Conservation (phyloP, 2,797 vertebrate species). For the Chrosomus eos region DNA sequence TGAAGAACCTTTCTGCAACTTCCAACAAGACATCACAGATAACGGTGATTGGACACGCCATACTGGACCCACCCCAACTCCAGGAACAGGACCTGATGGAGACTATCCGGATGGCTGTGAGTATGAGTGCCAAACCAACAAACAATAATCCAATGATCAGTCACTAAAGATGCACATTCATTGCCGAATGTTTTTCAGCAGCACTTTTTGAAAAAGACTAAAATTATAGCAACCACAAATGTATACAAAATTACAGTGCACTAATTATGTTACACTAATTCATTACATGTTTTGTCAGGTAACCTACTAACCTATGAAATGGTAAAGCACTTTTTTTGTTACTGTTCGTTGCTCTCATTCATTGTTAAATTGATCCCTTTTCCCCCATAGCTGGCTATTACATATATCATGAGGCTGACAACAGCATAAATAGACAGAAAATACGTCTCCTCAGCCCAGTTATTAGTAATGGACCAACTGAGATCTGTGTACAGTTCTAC, state of each 20-base stretch:
- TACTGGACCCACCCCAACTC: conserved; percentile 65
- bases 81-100: conserved; percentile 71
- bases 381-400: conserved; percentile 74
- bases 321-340: not conserved
- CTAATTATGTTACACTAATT: not conserved
- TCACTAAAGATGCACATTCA: not conserved
- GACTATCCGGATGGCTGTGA: conserved; percentile 83
- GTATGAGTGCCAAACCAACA: conserved; percentile 34
- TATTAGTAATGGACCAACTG: conserved; percentile 62
- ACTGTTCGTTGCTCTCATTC: not conserved
- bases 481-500: conserved; percentile 79
- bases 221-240: not conserved
- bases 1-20: conserved; percentile 75
- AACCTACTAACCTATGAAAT: not conserved
- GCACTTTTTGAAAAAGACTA: not conserved
- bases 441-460: conserved; percentile 74
- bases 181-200: not conserved
- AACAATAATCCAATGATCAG: not conserved
- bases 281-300: not conserved
- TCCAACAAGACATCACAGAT: conserved; percentile 71
- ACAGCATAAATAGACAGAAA: conserved; percentile 65
- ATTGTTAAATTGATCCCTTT: not conserved
- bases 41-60: conserved; percentile 77
- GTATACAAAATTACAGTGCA: not conserved
- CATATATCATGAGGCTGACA: conserved; percentile 80